These are phyloP conservation scores for Pipa parva DNA, from an alignment of 2,113 vertebrate genomes.

Conservation along the genomic window DNA sequence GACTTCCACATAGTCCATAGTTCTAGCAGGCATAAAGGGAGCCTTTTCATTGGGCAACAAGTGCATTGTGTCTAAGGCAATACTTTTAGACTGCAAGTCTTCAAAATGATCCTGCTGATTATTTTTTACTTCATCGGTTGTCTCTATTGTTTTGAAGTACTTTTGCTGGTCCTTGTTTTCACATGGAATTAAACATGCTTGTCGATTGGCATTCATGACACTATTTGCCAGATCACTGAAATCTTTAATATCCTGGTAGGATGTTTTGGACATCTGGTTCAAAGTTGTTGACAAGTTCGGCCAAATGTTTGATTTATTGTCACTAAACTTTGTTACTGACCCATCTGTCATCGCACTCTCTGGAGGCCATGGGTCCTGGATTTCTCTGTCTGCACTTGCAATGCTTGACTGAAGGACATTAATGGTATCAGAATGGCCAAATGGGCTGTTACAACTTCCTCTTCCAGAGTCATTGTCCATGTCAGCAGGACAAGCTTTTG, in stretches of 20 bases:
- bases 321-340: slow-evolving; percentile 37
- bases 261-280: slow-evolving; percentile 48
- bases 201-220: slow-evolving; percentile 34
- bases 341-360: slow-evolving; percentile 27
- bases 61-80: slow-evolving; percentile 38
- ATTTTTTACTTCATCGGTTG: slow-evolving; percentile 5
- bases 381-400: slow-evolving; percentile 42
- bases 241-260: slow-evolving; percentile 60
- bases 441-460: slow-evolving; percentile 86
- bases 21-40: slow-evolving; percentile 45
- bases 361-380: slow-evolving; percentile 46
- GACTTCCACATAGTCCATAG: slow-evolving; percentile 81
- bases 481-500: slow-evolving; percentile 56
- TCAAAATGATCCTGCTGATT: slow-evolving; percentile 37
- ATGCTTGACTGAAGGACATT: slow-evolving; percentile 20
- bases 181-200: slow-evolving; percentile 40
- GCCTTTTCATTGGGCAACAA: slow-evolving; percentile 46
- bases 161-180: slow-evolving; percentile 44
- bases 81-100: slow-evolving; percentile 35
- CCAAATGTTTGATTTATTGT: slow-evolving; percentile 64
- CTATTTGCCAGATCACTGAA: slow-evolving; percentile 42
- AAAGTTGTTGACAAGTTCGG: slow-evolving; percentile 58
- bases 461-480: slow-evolving; percentile 81
- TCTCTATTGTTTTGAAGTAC: slow-evolving; percentile 40
- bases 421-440: slow-evolving; percentile 67